Base-by-base conservation (phyloP, 1,140 invertebrate species). In the Heliothis virescens region DNA sequence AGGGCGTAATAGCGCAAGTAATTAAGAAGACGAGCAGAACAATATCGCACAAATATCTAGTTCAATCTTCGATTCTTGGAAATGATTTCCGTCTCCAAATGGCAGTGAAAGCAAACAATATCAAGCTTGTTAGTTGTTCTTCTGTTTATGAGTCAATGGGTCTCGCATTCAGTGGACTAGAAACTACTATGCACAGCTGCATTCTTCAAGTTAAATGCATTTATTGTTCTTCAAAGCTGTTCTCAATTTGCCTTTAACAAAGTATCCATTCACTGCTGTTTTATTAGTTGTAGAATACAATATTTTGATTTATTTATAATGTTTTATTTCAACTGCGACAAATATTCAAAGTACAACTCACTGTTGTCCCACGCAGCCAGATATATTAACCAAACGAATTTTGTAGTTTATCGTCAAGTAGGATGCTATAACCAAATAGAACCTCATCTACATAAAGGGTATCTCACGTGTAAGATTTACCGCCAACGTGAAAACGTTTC, bases 391-490 rank as follows among this genome's bases (percentile, higher is more conserved):
- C 2, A 29, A 60, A 29, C 3, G 57, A 60, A 60, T 11, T 29
- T 29, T 29, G 21, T 60, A 29, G 21, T 60, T 15, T 60, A 13
- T 60, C 15, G 57, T 60, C 57, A 60, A 60, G 57, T 60, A 26
- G 29, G 34, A 2, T 41, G 41, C n/a, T 21, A 3, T 48, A 48
- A 48, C 16, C 48, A 67, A 67, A 67, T 48, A 1, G 16, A 62
- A 62, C 18, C 34, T 18, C 21, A 75, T 74, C 57, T 60, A 34
- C 60, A 75, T 75, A 75, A 62, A 73, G 48, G 71, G 34, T 75
- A 41, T 26, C n/a, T 55, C 47, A 75, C 57, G 72, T 62, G 57
- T 62, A 29, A 62, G 18, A 15, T 75, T 75, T 26, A 62, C 72
- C 57, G 41, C 12, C 13, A 62, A 52, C 67, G 52, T 53, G 48